Percentiles rank a stretch among this genome's conserved stretches.
Conservation (phyloP, 2,113 vertebrate genomes). For the Dissostichus mawsoni region DNA sequence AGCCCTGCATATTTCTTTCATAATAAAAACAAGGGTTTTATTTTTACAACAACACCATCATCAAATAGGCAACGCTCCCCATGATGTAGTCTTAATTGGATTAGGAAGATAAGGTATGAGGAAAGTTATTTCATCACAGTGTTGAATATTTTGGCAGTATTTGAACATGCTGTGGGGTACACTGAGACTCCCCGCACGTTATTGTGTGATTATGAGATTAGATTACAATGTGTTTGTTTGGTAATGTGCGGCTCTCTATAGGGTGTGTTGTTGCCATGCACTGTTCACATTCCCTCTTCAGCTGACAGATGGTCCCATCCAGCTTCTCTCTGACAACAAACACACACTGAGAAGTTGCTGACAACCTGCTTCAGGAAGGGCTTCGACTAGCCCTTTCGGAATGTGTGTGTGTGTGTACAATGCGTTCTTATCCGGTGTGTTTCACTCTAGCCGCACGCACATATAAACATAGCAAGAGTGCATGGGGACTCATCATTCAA, state of each 20-base stretch:
- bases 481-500: conserved; percentile 77
- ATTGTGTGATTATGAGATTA: conserved; percentile 37
- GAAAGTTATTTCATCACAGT: conserved; percentile 3
- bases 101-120: neutral
- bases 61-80: conserved; percentile 1
- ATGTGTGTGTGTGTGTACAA: conserved; percentile 39
- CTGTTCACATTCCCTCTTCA: conserved; percentile 41
- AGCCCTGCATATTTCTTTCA: conserved; percentile 19
- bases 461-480: conserved; percentile 55
- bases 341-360: conserved; percentile 72
- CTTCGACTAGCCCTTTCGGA: conserved; percentile 39
- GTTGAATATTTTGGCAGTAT: conserved; percentile 9
- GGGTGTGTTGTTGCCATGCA: conserved; percentile 51
- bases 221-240: conserved; percentile 36
- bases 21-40: conserved; percentile 5
- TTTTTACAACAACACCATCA: conserved; percentile 10
- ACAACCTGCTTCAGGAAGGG: conserved; percentile 66
- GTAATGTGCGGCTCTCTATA: conserved; percentile 25
- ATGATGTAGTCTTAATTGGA: conserved; percentile 8
- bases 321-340: conserved; percentile 76
- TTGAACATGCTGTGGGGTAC: neutral
- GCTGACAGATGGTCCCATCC: conserved; percentile 75
- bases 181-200: neutral
- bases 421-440: conserved; percentile 31
- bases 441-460: conserved; percentile 25